Conservation (phyloP, 1,140 invertebrate species). For the Oryctes rhinoceros region DNA sequence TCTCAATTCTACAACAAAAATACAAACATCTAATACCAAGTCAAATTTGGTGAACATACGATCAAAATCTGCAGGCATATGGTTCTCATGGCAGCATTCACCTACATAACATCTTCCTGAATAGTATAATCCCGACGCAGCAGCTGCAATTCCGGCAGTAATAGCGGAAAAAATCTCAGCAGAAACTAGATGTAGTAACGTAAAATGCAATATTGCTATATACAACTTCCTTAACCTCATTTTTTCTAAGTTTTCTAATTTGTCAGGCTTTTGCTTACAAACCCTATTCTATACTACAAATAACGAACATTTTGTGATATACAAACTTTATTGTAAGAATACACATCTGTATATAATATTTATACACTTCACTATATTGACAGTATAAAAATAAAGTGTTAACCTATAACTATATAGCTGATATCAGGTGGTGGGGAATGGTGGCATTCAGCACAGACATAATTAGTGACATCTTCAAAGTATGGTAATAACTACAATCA, state of each 20-base stretch:
- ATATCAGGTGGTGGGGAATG: no score
- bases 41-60: conserved; percentile 44
- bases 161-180: neutral
- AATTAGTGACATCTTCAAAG: no score
- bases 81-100: conserved; percentile 63
- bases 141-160: conserved; percentile 5
- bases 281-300: no score
- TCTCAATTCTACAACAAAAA: conserved; percentile 56
- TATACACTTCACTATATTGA: no score
- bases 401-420: no score
- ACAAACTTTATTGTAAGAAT: no score
- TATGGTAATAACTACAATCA: no score
- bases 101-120: conserved; percentile 51
- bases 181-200: neutral
- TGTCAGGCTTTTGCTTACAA: no score
- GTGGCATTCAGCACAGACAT: no score
- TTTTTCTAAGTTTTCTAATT: neutral
- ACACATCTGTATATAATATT: no score
- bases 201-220: conserved; percentile 2
- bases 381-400: no score
- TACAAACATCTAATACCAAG: conserved; percentile 40
- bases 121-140: neutral
- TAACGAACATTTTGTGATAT: no score
- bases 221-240: neutral
- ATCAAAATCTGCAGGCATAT: conserved; percentile 59